Conservation (phyloP, 2,113 vertebrate species). For the Cyanoramphus novaezelandiae region DNA sequence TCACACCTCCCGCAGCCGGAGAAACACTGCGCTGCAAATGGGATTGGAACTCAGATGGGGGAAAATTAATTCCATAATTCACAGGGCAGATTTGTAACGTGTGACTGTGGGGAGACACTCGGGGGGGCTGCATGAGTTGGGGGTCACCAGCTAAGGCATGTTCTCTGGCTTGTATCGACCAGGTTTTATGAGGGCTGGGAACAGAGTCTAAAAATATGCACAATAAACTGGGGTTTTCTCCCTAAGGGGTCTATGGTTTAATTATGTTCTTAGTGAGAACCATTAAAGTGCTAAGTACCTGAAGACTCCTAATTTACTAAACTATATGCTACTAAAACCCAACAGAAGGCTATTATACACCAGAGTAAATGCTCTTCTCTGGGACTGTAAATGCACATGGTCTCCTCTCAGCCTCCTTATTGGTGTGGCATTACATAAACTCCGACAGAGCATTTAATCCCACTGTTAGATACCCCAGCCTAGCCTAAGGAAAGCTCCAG, state of each 20-base stretch:
- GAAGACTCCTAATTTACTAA: conserved; percentile 69
- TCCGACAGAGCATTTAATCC: background rate
- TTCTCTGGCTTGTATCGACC: conserved; percentile 9
- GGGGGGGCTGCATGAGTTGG: background rate
- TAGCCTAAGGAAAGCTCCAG: conserved; percentile 4
- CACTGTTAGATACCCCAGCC: background rate
- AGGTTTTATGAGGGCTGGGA: conserved; percentile 47
- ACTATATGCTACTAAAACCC: conserved; percentile 36
- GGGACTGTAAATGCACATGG: background rate
- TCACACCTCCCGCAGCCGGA: background rate
- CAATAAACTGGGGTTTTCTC: conserved; percentile 60
- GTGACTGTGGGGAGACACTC: background rate
- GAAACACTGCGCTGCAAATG: background rate
- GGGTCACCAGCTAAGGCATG: conserved; percentile 18
- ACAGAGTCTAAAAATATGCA: conserved; percentile 65
- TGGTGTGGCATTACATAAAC: background rate
- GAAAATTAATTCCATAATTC: conserved; percentile 40
- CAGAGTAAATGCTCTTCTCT: conserved; percentile 16
- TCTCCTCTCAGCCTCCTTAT: background rate
- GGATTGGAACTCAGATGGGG: background rate
- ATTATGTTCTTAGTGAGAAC: conserved; percentile 71
- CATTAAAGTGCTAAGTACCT: conserved; percentile 68
- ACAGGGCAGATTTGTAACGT: conserved; percentile 49
- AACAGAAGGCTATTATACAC: conserved; percentile 66
- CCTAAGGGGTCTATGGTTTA: conserved; percentile 62